A percentile compares a stretch with the other conserved stretches of the same genome.
Evolutionary conservation across 2,888 invertebrate genomes (phyloP).

Genomic region (Agrochola macilenta): DNA sequence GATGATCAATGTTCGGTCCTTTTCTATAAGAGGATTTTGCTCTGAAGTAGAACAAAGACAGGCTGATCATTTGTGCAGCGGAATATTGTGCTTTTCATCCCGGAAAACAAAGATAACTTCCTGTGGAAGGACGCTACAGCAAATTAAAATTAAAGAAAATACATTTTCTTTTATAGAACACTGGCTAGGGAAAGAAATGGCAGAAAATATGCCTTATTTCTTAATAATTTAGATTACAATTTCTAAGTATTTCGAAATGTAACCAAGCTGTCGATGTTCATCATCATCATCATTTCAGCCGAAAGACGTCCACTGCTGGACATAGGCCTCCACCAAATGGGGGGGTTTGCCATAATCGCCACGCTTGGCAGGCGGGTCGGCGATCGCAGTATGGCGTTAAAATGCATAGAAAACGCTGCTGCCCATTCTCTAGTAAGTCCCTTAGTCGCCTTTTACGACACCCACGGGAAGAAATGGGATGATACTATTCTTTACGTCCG

Average conservation of each 20-base stretch:
- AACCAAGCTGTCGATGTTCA: not conserved
- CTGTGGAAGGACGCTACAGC: constrained; percentile 6
- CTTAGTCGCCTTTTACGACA: too few relatives aligned
- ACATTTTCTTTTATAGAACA: constrained; percentile 4
- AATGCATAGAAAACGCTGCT: too few relatives aligned
- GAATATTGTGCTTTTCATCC: constrained; percentile 10
- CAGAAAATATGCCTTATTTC: not conserved
- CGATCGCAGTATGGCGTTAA: too few relatives aligned
- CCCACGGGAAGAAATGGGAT: too few relatives aligned
- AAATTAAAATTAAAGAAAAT: constrained; percentile 27
- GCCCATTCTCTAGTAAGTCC: too few relatives aligned
- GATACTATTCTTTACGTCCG: too few relatives aligned
- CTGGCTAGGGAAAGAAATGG: not conserved
- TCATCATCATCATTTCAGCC: too few relatives aligned
- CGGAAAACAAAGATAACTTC: constrained; percentile 20
- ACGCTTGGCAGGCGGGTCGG: too few relatives aligned
- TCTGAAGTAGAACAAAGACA: not conserved
- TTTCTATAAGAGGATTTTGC: not conserved
- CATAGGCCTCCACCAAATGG: too few relatives aligned
- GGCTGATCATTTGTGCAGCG: not conserved
- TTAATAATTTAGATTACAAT: constrained; percentile 2
- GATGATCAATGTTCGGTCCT: not conserved
- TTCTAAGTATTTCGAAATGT: not conserved
- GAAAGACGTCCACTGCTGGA: too few relatives aligned
- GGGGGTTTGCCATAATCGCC: too few relatives aligned